Evolutionary conservation across 2,888 invertebrate genomes (phyloP).

Genomic region (Chironomus tentans): DNA sequence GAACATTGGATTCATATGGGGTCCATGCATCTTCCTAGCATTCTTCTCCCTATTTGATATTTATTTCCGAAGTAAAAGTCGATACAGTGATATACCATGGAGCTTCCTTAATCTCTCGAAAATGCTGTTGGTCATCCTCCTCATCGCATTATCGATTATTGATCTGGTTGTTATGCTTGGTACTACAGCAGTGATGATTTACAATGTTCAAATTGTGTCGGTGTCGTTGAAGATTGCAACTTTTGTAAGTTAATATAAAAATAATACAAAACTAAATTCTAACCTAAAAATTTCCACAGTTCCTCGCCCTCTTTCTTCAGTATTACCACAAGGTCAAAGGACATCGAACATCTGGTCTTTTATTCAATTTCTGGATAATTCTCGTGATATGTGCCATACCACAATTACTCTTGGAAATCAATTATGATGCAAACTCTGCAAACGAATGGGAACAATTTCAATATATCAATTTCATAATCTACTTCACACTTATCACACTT

Average conservation of each 20-base stretch:
- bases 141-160: conserved; percentile 39
- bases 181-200: conserved; percentile 39
- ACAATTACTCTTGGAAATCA: conserved; percentile 31
- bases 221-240: conserved; percentile 28
- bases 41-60: conserved; percentile 49
- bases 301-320: conserved; percentile 39
- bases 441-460: conserved; percentile 27
- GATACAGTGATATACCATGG: conserved; percentile 49
- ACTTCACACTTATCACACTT: conserved; percentile 36
- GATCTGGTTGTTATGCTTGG: conserved; percentile 42
- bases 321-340: conserved; percentile 45
- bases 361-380: conserved; percentile 50
- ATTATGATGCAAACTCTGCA: conserved; percentile 9
- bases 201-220: conserved; percentile 25
- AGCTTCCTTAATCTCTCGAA: conserved; percentile 47
- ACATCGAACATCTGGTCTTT: conserved; percentile 46
- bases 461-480: conserved; percentile 36
- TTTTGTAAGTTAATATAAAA: conserved; percentile 30
- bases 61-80: conserved; percentile 48
- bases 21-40: conserved; percentile 59
- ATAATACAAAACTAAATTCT: background rate
- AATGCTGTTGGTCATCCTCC: conserved; percentile 27
- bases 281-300: conserved; percentile 34
- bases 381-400: conserved; percentile 38
- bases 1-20: conserved; percentile 62